These are phyloP conservation scores for Edolisoma coerulescens DNA, from an alignment of 2,113 vertebrate genomes.

Conservation along the genomic window DNA sequence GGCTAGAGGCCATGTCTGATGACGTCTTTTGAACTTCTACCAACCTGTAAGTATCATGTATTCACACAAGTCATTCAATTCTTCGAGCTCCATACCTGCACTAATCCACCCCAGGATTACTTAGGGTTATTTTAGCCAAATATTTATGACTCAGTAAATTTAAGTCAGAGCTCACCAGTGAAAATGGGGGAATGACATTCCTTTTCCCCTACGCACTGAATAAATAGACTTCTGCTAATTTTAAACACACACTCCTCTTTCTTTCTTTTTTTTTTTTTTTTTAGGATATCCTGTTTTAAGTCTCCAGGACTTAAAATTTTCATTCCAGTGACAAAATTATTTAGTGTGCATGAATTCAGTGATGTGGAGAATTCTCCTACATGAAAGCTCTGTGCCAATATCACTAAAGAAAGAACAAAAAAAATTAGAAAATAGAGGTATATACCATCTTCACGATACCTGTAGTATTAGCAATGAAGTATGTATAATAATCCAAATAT, in stretches of 20 bases:
- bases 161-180: neutral
- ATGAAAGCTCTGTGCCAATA: neutral
- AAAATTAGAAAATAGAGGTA: neutral
- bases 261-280: neutral
- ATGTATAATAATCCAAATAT: neutral
- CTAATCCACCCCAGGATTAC: conserved; percentile 10
- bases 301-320: neutral
- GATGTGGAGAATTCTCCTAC: neutral
- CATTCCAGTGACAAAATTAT: neutral
- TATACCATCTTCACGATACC: accelerated
- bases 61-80: neutral
- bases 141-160: conserved; percentile 38
- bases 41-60: neutral
- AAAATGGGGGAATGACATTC: neutral
- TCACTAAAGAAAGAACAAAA: neutral
- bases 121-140: conserved; percentile 38
- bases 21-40: conserved; percentile 19
- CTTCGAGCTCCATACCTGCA: neutral
- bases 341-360: neutral
- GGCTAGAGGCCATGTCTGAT: neutral
- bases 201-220: neutral
- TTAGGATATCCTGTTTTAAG: neutral
- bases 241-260: neutral
- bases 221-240: neutral
- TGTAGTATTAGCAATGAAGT: neutral